Evolutionary conservation across 2,113 vertebrate genomes (phyloP), one percentile per base, ranked within the genome.

Genomic region (Vicugna pacos): DNA sequence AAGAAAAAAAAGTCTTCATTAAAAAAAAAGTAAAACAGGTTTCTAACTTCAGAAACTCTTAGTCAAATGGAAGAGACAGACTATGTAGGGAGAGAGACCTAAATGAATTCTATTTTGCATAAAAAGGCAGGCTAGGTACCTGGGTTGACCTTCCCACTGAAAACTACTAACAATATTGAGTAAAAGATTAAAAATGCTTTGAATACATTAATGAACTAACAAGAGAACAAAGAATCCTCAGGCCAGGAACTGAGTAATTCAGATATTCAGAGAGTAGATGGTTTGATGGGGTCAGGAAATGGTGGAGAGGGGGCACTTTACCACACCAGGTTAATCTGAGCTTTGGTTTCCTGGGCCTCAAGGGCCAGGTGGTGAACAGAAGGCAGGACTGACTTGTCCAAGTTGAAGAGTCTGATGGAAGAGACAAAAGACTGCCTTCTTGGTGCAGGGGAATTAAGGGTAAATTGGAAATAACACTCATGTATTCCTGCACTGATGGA

Each of bases 41-140:
- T 81, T 48, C 52, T 91, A 81, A 83, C 19, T 88, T 89, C 56
- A 90, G 48, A 86, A 50, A 90, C n/a, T 75, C 82, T 93, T 70
- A 54, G 46, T 32, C 73, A 80, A 75, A 30, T 56, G n/a, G 19
- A 64, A 79, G 60, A 81, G 79, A 85, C n/a, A 94, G 65, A 89
- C 14, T 60, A 50, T 22, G 10, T 0, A 28, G 42, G 65, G 67
- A 54, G 58, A 89, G 50, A 96, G 73, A 72, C 10, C 22, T 38
- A 65, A 80, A 85, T 50, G 46, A 75, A 86, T 89, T 73, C 19
- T 30, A 81, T 50, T 32, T 54, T 67, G 77, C 50, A 72, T 58
- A 72, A 94, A 20, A 60, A 86, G 56, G 38, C 20, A 54, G 35
- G 46, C 17, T 38, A 32, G 48, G 22, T 79, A 86, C 35, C 46